Base-by-base conservation (phyloP, 2,888 invertebrate species). In the Tetrapedia diversipes region DNA sequence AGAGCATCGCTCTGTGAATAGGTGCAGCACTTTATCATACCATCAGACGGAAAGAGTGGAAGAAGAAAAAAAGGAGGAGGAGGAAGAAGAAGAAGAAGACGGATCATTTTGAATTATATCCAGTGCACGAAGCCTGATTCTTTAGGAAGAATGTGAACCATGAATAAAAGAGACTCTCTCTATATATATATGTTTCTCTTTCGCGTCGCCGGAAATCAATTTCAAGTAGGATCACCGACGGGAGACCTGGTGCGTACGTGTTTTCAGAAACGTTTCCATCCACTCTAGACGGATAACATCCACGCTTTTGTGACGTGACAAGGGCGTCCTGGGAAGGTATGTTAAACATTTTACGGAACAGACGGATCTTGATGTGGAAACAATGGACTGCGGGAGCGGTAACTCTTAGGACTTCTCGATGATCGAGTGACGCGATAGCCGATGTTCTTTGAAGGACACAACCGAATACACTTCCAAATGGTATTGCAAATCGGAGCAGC, bases 1-100 rank as follows among this genome's bases (percentile, higher is more conserved):
- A 54, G 49, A 61, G 63, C 77, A 64, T 72, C 75, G 39, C 59
- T 47, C 57, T 22, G 27, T 74, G 80, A 80, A 84, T 80, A 78
- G 78, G 53, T 49, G 66, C 67, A 54, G 60, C 61, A 78, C 73
- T 84, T 82, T 82, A 77, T 84, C 83, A 80, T 78, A 47, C 74
- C 82, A 84, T 82, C 82, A 45, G 63, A 34, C 32, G 49, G 63
- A 39, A 47, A 53, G 32, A 34, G 49, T 27, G 10, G 29, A 53
- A 10, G 19, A 27, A 29, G 41, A 6, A n/a, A n/a, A 41, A 41
- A 14, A 14, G 8, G 49, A n/a, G n/a, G n/a, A n/a, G n/a, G n/a
- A n/a, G n/a, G n/a, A n/a, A n/a, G n/a, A n/a, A n/a, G n/a, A n/a
- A n/a, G n/a, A n/a, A 64, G 37, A 39, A 47, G 27, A 54, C 0